These are phyloP conservation scores for Operophtera brumata DNA, from an alignment of 2,888 invertebrate species.

Conservation along the genomic window DNA sequence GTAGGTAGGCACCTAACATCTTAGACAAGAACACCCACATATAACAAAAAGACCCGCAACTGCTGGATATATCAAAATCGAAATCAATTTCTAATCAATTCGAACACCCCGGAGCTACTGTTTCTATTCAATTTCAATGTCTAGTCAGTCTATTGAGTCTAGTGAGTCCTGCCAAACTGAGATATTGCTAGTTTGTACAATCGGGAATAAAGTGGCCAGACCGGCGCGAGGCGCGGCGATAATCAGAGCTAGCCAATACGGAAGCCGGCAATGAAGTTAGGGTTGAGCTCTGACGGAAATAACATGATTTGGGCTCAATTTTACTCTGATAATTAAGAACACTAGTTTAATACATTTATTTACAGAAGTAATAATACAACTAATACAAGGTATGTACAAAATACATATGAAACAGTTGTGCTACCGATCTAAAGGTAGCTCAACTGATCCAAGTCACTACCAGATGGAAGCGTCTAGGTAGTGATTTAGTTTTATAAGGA, in stretches of 20 bases:
- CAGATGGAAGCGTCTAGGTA: too few species aligned
- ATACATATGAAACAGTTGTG: too few species aligned
- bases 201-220: slow-evolving; percentile 12
- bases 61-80: slow-evolving; percentile 8
- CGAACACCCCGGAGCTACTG: slow-evolving; percentile 23
- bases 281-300: neutral
- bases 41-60: too few species aligned
- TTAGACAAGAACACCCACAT: too few species aligned
- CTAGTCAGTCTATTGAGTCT: slow-evolving; percentile 8
- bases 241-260: slow-evolving; percentile 19
- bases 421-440: too few species aligned
- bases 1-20: too few species aligned
- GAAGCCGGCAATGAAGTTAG: slow-evolving; percentile 17
- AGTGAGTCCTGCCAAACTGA: slow-evolving; percentile 11
- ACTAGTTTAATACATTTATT: neutral
- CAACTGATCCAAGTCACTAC: too few species aligned
- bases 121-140: slow-evolving; percentile 18
- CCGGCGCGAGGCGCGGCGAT: slow-evolving; percentile 12
- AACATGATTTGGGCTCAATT: neutral
- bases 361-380: too few species aligned
- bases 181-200: slow-evolving; percentile 21
- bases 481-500: too few species aligned
- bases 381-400: too few species aligned
- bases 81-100: slow-evolving; percentile 25
- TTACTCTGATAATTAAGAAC: neutral